Percentiles rank a stretch among this genome's conserved stretches.
Conservation (phyloP, 2,113 vertebrate species). For the Melanerpes aurifrons region DNA sequence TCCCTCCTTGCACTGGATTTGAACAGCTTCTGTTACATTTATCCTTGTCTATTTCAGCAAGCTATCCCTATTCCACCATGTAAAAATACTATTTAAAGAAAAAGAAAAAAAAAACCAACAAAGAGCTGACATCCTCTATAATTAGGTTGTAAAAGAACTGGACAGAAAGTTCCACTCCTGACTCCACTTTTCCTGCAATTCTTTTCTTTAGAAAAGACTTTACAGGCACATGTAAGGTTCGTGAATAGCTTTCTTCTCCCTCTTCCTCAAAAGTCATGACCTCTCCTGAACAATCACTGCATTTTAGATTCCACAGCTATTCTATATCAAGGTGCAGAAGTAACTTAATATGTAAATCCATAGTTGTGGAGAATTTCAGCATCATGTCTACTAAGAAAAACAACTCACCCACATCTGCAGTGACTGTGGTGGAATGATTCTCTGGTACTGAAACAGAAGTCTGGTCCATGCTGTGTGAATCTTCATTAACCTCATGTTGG, state of each 20-base stretch:
- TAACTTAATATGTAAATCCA: neutral
- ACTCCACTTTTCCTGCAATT: neutral
- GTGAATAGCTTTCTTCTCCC: too few species aligned
- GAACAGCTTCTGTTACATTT: neutral
- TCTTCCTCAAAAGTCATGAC: neutral
- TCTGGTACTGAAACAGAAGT: constrained; percentile 85
- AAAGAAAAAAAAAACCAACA: too few species aligned
- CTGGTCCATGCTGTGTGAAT: constrained; percentile 83
- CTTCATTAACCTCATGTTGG: constrained; percentile 85
- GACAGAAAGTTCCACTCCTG: neutral
- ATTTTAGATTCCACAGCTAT: neutral
- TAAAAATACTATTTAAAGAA: neutral
- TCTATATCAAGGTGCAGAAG: neutral
- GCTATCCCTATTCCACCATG: neutral
- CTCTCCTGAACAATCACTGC: neutral
- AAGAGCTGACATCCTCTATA: neutral
- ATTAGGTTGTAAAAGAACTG: neutral
- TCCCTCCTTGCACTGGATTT: neutral
- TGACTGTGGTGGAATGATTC: constrained; percentile 87
- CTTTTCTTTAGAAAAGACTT: neutral
- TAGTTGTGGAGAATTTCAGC: fast-evolving
- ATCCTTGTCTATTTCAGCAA: neutral
- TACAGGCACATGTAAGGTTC: neutral
- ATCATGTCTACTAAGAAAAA: neutral
- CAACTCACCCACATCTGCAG: constrained; percentile 85